phyloP scores from a whole-genome alignment of 2,797 vertebrate genomes.

The Eremophila alpestris region DNA sequence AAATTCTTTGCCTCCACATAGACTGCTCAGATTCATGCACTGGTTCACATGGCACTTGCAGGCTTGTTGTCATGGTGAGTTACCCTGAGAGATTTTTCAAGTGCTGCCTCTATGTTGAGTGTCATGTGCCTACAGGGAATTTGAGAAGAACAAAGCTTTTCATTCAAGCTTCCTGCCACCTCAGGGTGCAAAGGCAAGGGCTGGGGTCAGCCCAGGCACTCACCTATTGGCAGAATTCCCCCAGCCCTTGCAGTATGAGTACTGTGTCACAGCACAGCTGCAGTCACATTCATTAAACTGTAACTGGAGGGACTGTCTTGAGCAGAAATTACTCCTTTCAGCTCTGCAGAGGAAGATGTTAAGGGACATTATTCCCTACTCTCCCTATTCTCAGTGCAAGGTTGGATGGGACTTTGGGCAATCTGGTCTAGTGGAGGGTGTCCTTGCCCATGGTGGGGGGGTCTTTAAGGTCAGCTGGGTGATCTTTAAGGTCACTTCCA shows the following conservation, averaged over 20 bases:
- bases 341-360: background rate
- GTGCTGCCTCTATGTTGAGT: background rate
- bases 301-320: background rate
- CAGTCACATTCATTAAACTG: background rate
- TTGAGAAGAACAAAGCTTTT: background rate
- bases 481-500: background rate
- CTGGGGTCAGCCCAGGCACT: background rate
- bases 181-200: background rate
- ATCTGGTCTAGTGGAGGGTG: background rate
- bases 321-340: background rate
- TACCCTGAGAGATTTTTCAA: background rate
- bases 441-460: background rate
- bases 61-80: background rate
- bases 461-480: background rate
- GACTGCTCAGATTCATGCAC: background rate
- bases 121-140: background rate
- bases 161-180: background rate
- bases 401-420: background rate
- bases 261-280: background rate
- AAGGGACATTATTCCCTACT: background rate
- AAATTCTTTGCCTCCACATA: background rate
- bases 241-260: rapidly evolving
- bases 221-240: background rate
- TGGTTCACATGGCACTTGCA: background rate
- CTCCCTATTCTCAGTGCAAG: background rate